Base-by-base conservation (phyloP, 2,113 vertebrate genomes). In the Plestiodon gilberti region DNA sequence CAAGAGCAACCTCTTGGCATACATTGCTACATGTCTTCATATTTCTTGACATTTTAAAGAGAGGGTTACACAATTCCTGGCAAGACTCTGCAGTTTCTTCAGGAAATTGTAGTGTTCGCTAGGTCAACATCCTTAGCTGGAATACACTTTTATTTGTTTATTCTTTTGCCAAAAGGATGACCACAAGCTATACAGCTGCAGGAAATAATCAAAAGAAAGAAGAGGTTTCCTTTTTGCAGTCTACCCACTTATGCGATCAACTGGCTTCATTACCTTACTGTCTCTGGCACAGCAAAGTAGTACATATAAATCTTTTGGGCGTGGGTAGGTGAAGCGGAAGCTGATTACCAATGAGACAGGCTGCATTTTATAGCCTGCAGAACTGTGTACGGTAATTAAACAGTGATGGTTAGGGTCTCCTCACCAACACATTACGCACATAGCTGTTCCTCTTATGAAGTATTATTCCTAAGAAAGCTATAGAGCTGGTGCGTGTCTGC, bases 31-130 rank as follows among this genome's bases (percentile, higher is more conserved):
- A 30, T 89, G 83, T 86, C 83, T 92, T 91, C 0, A 0, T 92
- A 61, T n/a, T 69, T 92, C 92, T 88, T 81, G 85, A 89, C 52
- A 91, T 57, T 74, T 82, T 1, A 70, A 90, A 91, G 89, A 89
- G 87, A 92, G 10, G 33, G 67, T 52, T 70, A 70, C 94, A 82
- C 1, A 81, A 65, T 91, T 95, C 89, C n/a, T 92, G 91, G 79
- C 86, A 93, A 92, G 87, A 91, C 81, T 90, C 90, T 95, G 92
- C 88, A 93, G 0, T 92, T 93, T 96, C 84, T 91, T 89, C 92
- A 95, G 96, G 93, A 96, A 96, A 95, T 94, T 93, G 93, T 93
- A 93, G 89, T 91, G 89, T 95, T 94, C 83, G 43, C 77, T 90
- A 89, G 90, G 91, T 93, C 90, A 81, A 91, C 95, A 92, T 92